Evolutionary conservation across 2,797 vertebrate genomes (phyloP), one percentile per base, ranked within the genome.

Genomic region (Thamnophis elegans): DNA sequence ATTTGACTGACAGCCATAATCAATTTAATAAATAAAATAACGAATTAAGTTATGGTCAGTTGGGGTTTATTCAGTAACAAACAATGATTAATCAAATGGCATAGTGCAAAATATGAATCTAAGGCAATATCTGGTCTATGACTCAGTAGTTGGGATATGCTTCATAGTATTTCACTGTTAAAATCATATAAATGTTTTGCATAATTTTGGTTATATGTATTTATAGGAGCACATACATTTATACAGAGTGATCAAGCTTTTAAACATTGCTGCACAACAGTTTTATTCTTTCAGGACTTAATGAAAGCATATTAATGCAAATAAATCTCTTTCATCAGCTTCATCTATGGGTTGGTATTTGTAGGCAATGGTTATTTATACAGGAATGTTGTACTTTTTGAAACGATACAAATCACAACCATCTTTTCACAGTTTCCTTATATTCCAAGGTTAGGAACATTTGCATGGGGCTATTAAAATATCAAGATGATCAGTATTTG

Each of bases 381-480:
- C 68, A 51, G 65, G 58, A 89, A 89, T 89, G 26, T 65, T 90
- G 82, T 68, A 28, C 42, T 89, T 91, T 90, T 89, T 93, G 53
- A 93, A 91, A 93, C 16, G 12, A 65, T 88, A 91, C 36, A 93
- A 93, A 91, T 91, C 87, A 86, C 90, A 91, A 86, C 89, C 93
- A 88, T 85, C 58, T 92, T 92, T 92, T 53, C 62, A 62, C 36
- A 53, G 36, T 68, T 90, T 85, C 54, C 42, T 78, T n/a, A 73
- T 92, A 68, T 88, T 89, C 42, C 36, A 93, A 59, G 55, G 90
- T 60, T 54, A 85, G 62, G 53, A 94, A 59, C 20, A 65, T 86
- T 90, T 53, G 42, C 60, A 68, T 58, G 68, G 68, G 22, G 88
- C 92, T 92, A 92, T 91, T 91, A 88, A 91, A 54, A 65, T 54